Percentiles rank a stretch among this genome's conserved stretches.
Conservation (phyloP, 1,140 invertebrate species). For the Caenorhabditis inopinata region DNA sequence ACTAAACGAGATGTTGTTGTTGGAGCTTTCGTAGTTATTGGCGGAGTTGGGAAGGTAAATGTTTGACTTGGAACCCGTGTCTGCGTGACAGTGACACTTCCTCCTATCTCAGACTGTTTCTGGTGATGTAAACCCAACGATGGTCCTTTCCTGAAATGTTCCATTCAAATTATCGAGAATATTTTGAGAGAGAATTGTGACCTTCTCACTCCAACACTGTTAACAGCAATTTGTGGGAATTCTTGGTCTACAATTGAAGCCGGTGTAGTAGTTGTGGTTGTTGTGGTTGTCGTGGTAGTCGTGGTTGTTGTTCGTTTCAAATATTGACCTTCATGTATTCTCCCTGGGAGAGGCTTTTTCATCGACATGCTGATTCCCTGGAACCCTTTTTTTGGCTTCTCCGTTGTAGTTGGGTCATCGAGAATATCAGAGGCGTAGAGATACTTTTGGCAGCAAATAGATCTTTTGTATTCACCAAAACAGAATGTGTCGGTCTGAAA, state of each 20-base stretch:
- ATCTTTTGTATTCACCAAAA: constrained; percentile 27
- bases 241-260: background rate
- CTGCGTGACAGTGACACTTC: background rate
- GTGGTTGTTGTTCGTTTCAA: background rate
- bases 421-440: constrained; percentile 27
- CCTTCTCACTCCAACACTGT: constrained; percentile 7
- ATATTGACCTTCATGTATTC: background rate
- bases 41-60: background rate
- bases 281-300: background rate
- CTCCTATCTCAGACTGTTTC: background rate
- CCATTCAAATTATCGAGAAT: background rate
- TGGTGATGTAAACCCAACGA: background rate
- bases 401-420: background rate
- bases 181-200: too few species aligned
- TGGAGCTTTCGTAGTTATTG: background rate
- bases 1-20: background rate
- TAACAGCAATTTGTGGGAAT: background rate
- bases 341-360: background rate
- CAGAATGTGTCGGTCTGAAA: constrained; percentile 27
- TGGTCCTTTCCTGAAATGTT: background rate
- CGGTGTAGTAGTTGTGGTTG: background rate
- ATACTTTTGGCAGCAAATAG: constrained; percentile 33
- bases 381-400: background rate
- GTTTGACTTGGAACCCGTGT: background rate
- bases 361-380: background rate